These are phyloP conservation scores for Cephalopholis sonnerati DNA, from an alignment of 2,113 vertebrate species.

Conservation along the genomic window DNA sequence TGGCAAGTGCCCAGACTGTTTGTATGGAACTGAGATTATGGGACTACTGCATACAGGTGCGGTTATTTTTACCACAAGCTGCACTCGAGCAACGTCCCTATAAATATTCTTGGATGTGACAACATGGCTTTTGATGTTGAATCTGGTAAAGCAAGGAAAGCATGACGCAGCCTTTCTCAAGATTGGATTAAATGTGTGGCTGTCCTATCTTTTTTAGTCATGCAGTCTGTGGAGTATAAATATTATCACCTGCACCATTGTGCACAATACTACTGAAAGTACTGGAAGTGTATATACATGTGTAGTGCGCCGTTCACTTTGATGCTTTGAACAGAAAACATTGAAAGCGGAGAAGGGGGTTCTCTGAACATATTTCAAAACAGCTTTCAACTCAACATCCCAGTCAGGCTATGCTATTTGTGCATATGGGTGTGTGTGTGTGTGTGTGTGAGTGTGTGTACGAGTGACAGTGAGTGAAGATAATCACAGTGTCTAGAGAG, in stretches of 20 bases:
- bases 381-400: not conserved
- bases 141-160: not conserved
- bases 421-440: not conserved
- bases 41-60: not conserved
- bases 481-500: slow-evolving; percentile 26
- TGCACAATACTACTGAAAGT: not conserved
- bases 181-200: not conserved
- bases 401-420: not conserved
- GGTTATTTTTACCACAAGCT: slow-evolving; percentile 14
- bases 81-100: not conserved
- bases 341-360: not conserved
- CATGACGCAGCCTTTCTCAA: not conserved
- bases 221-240: no score
- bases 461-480: slow-evolving; percentile 1
- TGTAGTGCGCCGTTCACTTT: not conserved
- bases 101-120: not conserved
- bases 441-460: no score
- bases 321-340: not conserved
- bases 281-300: not conserved
- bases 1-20: not conserved
- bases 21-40: not conserved
- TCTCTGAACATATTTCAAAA: slow-evolving; percentile 12
- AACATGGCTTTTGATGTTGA: not conserved
- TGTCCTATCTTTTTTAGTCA: not conserved
- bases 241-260: not conserved